Conservation (phyloP, 1,140 invertebrate species). For the Caerostris extrusa region DNA sequence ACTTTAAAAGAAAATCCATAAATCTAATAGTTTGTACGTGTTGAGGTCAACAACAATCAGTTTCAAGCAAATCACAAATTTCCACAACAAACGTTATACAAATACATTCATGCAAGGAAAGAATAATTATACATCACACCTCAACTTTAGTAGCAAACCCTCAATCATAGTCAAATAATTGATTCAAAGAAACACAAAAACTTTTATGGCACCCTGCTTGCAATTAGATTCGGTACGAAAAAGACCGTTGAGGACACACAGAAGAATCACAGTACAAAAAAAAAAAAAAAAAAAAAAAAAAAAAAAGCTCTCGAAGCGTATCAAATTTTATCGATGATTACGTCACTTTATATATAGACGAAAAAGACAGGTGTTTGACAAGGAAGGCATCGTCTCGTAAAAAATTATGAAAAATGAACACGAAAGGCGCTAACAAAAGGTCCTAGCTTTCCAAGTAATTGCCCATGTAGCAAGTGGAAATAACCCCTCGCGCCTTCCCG, state of each 20-base stretch:
- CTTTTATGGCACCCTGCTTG: background rate
- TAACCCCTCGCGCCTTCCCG: constrained; percentile 13
- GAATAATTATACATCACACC: background rate
- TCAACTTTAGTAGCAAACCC: no score
- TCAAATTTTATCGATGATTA: constrained; percentile 28
- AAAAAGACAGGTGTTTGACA: constrained; percentile 52
- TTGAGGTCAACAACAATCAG: no score
- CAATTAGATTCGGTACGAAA: background rate
- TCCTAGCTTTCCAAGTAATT: constrained; percentile 44
- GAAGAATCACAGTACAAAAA: background rate
- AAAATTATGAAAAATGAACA: constrained; percentile 20
- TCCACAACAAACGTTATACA: no score
- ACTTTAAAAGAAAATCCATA: no score
- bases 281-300: background rate
- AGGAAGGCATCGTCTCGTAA: no score
- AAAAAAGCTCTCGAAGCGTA: background rate
- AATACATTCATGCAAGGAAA: no score
- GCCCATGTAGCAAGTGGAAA: constrained; percentile 7
- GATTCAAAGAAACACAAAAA: background rate
- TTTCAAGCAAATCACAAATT: no score
- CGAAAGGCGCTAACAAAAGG: constrained; percentile 48
- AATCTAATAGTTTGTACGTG: no score
- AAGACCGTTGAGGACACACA: no score
- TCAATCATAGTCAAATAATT: no score
- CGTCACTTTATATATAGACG: constrained; percentile 7